A percentile compares a stretch with the other conserved stretches of the same genome.
Conservation (phyloP, 37 sponge, comb jelly and placozoan genomes). For the Ephydatia muelleri region DNA sequence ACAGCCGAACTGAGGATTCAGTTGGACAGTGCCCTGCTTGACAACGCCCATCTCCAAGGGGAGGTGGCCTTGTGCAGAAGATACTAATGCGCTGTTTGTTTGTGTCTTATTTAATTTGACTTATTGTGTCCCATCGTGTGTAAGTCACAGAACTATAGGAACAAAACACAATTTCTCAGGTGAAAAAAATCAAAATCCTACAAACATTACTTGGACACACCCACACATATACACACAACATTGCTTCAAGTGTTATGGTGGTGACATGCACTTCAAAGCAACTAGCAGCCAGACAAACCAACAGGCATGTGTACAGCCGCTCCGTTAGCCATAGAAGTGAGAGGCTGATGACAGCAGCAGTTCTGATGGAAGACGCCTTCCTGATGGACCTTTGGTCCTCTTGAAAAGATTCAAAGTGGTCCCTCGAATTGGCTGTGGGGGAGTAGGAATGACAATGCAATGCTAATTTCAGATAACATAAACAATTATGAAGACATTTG, state of each 20-base stretch:
- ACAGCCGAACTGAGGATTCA: conserved; percentile 9
- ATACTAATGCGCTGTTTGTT: neutral
- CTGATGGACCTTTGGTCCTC: conserved; percentile 32
- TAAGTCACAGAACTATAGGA: neutral
- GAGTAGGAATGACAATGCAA: neutral
- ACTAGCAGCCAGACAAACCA: no score
- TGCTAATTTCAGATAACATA: neutral
- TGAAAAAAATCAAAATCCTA: neutral
- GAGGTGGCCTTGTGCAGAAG: neutral
- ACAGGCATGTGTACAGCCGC: no score
- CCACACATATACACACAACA: conserved; percentile 20
- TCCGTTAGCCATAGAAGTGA: no score
- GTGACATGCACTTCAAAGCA: neutral
- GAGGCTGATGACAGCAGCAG: neutral
- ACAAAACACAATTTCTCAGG: neutral
- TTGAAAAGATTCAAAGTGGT: conserved; percentile 9
- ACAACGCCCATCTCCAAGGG: neutral
- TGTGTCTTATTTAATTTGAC: neutral
- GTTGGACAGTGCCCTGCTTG: neutral
- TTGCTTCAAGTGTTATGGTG: neutral
- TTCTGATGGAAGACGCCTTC: conserved; percentile 31
- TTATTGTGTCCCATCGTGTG: neutral
- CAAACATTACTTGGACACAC: neutral
- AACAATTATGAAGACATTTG: neutral
- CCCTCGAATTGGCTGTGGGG: conserved; percentile 13